Conservation (phyloP, 2,888 invertebrate species). For the Odiellus spinosus region DNA sequence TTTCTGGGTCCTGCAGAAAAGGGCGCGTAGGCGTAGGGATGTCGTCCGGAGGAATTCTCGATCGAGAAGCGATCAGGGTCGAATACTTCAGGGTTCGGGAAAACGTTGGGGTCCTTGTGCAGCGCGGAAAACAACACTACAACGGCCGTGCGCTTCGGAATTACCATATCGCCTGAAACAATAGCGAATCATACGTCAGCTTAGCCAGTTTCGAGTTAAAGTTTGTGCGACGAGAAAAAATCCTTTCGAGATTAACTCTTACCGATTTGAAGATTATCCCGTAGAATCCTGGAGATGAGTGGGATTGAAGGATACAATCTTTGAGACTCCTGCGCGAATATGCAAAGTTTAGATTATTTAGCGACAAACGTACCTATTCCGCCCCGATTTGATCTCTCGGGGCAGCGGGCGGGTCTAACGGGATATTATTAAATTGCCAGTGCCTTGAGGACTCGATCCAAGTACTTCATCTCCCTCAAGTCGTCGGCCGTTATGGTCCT, state of each 20-base stretch:
- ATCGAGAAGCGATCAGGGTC: constrained; percentile 28
- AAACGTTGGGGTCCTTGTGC: constrained; percentile 24
- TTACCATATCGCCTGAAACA: no score
- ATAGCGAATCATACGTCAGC: no score
- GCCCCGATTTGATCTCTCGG: no score
- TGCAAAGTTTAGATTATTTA: no score
- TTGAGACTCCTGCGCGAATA: constrained; percentile 14
- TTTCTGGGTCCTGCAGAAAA: constrained; percentile 31
- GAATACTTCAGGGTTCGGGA: constrained; percentile 27
- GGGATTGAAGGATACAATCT: constrained; percentile 15
- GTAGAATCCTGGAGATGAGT: constrained; percentile 8
- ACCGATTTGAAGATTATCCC: constrained; percentile 10
- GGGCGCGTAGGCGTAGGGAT: constrained; percentile 28
- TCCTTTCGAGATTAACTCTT: no score
- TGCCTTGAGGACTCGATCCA: constrained; percentile 14
- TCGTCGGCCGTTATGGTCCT: constrained; percentile 9
- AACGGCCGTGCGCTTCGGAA: constrained; percentile 22
- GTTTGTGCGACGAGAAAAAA: no score
- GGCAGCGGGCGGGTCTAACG: no score
- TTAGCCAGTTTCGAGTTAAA: no score
- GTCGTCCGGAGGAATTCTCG: constrained; percentile 23
- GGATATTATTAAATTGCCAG: no score
- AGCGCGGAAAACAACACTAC: constrained; percentile 17
- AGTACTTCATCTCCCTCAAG: constrained; percentile 11
- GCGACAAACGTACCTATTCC: no score